phyloP scores from a whole-genome alignment of 2,113 vertebrate species.

The Hylia prasina region DNA sequence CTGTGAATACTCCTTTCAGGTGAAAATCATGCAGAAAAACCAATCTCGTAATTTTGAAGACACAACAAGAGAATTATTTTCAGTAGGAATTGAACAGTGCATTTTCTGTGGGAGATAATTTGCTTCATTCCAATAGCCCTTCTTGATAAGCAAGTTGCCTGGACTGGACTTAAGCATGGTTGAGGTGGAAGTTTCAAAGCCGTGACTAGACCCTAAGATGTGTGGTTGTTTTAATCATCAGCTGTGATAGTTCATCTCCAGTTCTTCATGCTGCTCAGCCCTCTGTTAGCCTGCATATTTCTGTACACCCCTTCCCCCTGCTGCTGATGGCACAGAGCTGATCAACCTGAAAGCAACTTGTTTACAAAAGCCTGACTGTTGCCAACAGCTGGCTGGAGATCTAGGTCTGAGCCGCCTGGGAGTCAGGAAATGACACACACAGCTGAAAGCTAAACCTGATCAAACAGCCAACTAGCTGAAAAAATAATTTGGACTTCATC shows the following conservation, averaged over 20 bases:
- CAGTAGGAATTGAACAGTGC: not conserved
- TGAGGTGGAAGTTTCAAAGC: not conserved
- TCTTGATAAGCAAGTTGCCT: not conserved
- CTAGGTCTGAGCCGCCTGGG: constrained; percentile 25
- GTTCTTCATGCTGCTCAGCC: not conserved
- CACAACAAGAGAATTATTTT: not conserved
- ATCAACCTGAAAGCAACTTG: not conserved
- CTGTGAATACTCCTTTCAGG: not conserved
- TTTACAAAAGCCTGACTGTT: not conserved
- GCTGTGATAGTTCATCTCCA: not conserved
- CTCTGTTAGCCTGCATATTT: not conserved
- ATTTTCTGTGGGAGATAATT: not conserved
- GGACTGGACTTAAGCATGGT: fast-evolving
- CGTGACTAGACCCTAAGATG: not conserved
- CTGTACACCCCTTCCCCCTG: not conserved
- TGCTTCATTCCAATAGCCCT: not conserved
- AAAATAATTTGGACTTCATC: constrained; percentile 48
- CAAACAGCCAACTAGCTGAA: constrained; percentile 44
- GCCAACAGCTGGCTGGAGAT: constrained; percentile 21
- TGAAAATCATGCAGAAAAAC: not conserved
- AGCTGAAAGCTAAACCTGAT: constrained; percentile 49
- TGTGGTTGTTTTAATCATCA: not conserved
- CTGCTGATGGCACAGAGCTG: not conserved
- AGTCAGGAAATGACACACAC: constrained; percentile 62
- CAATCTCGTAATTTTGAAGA: not conserved